Percentiles rank a stretch among this genome's conserved stretches.
These are phyloP conservation scores for Pachyuromys duprasi DNA, from an alignment of 2,797 vertebrate species.

Conservation along the genomic window DNA sequence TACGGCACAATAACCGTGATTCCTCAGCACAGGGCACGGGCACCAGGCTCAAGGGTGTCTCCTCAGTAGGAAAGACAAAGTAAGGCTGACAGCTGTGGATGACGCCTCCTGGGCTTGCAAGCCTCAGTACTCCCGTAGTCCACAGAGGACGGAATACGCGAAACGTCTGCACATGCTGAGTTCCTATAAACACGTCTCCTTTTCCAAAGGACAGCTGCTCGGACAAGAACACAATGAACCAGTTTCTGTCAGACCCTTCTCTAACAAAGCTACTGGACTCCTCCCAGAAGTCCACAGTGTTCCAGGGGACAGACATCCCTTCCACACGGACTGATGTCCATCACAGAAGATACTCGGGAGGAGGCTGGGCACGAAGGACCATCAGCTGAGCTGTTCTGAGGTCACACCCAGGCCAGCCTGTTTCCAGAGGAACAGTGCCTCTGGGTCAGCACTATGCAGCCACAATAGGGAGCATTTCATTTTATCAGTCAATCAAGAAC, in stretches of 20 bases:
- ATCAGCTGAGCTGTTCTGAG: background rate
- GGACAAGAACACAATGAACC: background rate
- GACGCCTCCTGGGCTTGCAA: background rate
- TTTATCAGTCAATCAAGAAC: background rate
- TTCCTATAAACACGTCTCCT: fast-evolving
- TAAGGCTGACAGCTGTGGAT: fast-evolving
- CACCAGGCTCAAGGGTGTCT: background rate
- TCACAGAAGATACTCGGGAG: fast-evolving
- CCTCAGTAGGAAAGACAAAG: background rate
- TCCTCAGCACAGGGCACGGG: background rate
- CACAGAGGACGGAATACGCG: background rate
- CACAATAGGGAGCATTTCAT: background rate
- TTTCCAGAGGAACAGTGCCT: background rate
- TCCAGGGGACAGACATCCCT: background rate
- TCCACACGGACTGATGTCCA: fast-evolving
- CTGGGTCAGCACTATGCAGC: background rate
- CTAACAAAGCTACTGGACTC: background rate
- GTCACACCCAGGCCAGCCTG: background rate
- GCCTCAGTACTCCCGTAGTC: fast-evolving
- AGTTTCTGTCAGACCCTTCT: background rate
- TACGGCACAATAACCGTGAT: background rate
- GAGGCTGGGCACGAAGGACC: no score
- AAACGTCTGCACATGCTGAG: fast-evolving
- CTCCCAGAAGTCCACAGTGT: background rate
- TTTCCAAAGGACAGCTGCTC: background rate